Evolutionary conservation across 64 coral and sea anemone species (phyloP).

Genomic region (Stichodactyla helianthus): DNA sequence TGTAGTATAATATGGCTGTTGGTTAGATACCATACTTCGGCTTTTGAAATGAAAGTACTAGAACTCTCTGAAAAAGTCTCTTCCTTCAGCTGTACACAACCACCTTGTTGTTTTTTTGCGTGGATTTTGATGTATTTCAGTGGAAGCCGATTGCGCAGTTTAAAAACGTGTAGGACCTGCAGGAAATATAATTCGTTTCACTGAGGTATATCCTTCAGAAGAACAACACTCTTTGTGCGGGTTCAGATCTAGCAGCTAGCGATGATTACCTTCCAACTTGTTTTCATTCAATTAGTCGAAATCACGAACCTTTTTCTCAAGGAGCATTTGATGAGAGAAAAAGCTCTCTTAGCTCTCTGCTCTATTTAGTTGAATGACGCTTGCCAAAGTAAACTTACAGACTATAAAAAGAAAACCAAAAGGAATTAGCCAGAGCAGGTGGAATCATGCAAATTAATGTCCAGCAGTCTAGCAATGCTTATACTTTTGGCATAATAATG

Average conservation of each 20-base stretch:
- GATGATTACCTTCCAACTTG: no score
- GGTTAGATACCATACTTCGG: neutral
- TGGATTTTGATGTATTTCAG: neutral
- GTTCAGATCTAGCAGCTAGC: no score
- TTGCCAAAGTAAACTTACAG: neutral
- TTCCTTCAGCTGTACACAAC: neutral
- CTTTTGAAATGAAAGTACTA: neutral
- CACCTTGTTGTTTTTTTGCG: neutral
- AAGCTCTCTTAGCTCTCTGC: neutral
- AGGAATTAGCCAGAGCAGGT: constrained; percentile 17
- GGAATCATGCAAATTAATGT: constrained; percentile 10
- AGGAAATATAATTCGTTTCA: neutral
- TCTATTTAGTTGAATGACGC: neutral
- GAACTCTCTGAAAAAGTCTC: neutral
- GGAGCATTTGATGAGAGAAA: neutral
- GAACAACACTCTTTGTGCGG: neutral
- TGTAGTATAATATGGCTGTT: neutral
- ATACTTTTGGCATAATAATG: neutral
- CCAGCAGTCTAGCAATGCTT: neutral
- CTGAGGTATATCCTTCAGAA: neutral
- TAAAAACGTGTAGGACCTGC: neutral
- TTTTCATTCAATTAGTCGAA: neutral
- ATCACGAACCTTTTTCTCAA: no score
- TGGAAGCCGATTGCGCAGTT: neutral
- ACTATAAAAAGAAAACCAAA: no score